These are phyloP conservation scores for Tortricodes alternella DNA, from an alignment of 2,888 invertebrate species.

Conservation along the genomic window DNA sequence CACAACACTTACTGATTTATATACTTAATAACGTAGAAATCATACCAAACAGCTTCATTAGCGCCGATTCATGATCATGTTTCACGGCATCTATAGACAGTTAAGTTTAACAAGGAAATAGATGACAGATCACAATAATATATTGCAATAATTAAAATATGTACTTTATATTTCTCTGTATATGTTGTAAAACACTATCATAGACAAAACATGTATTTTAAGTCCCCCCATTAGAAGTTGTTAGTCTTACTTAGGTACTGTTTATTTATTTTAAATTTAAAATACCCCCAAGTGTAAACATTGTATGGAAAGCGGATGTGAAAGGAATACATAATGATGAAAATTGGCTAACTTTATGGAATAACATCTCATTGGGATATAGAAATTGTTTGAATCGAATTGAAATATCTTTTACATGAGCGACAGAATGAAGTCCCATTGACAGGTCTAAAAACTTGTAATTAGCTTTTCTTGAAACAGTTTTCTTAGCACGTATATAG, in stretches of 20 bases:
- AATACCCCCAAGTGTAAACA: neutral
- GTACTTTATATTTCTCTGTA: slow-evolving; percentile 60
- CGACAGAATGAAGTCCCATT: no score
- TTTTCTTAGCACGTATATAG: neutral
- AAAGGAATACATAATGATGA: no score
- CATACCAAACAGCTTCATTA: slow-evolving; percentile 43
- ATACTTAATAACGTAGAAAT: slow-evolving; percentile 63
- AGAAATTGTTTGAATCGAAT: no score
- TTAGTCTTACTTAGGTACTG: slow-evolving; percentile 2
- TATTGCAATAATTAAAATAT: slow-evolving; percentile 49
- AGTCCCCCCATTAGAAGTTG: neutral
- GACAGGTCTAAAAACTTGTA: no score
- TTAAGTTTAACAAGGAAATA: slow-evolving; percentile 22
- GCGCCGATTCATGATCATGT: slow-evolving; percentile 4
- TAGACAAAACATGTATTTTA: slow-evolving; percentile 39
- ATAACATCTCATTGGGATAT: no score
- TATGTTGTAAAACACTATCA: slow-evolving; percentile 69
- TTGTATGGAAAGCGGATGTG: neutral
- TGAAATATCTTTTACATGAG: no score
- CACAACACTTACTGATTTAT: slow-evolving; percentile 74
- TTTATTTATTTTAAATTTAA: slow-evolving; percentile 1
- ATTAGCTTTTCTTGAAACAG: neutral
- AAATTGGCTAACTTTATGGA: no score
- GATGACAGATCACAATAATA: slow-evolving; percentile 58
- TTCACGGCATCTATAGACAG: slow-evolving; percentile 7